Conservation (phyloP, 2,888 invertebrate species). For the Hofmannophila pseudospretella region DNA sequence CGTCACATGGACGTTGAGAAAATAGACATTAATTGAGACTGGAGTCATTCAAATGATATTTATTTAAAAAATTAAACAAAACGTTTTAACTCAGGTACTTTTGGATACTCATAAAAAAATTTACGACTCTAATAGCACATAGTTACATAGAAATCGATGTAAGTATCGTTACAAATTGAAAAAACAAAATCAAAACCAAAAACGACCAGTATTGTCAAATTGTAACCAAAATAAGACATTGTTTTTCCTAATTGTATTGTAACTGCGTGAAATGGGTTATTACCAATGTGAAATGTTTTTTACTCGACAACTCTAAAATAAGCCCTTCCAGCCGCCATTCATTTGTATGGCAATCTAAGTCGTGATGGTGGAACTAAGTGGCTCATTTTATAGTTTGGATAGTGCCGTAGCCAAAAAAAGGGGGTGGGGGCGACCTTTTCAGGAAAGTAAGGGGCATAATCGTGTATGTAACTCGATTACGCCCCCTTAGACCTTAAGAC, state of each 20-base stretch:
- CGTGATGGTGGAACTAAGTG: slow-evolving; percentile 15
- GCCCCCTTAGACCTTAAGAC: no score
- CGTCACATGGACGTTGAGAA: no score
- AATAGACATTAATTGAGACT: no score
- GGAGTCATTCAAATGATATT: no score
- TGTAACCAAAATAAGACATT: slow-evolving; percentile 55
- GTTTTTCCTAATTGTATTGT: slow-evolving; percentile 28
- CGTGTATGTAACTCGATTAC: no score
- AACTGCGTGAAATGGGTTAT: slow-evolving; percentile 45
- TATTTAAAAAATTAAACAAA: no score
- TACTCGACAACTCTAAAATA: slow-evolving; percentile 15
- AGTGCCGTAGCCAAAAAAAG: no score
- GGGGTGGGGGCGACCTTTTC: no score
- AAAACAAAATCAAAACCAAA: slow-evolving; percentile 45
- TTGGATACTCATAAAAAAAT: background rate
- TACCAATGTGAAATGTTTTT: slow-evolving; percentile 53
- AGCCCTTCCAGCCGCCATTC: slow-evolving; percentile 5
- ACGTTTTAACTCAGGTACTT: no score
- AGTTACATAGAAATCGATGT: background rate
- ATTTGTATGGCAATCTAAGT: background rate
- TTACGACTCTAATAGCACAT: background rate
- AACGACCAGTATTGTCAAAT: slow-evolving; percentile 68
- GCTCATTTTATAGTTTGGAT: slow-evolving; percentile 16
- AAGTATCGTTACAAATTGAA: background rate
- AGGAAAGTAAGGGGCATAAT: no score